Evolutionary conservation across 2,113 vertebrate species (phyloP).

Genomic region (Oncorhynchus mykiss): DNA sequence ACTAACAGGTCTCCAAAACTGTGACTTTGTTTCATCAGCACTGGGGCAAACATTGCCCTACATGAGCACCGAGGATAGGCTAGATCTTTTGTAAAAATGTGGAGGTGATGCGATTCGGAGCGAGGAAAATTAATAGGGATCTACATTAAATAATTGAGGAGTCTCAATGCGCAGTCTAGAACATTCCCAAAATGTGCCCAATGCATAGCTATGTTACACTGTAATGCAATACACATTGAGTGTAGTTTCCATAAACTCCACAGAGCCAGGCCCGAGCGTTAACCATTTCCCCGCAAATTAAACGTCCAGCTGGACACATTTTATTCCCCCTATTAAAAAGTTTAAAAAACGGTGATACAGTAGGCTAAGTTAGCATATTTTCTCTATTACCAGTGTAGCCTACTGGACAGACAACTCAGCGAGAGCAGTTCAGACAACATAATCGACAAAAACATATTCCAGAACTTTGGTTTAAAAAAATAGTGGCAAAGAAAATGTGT

Average conservation of each 20-base stretch:
- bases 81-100: neutral
- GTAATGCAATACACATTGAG: conserved; percentile 7
- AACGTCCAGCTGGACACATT: neutral
- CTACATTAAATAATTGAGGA: conserved; percentile 3
- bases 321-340: neutral
- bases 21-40: conserved; percentile 64
- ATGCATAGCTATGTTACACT: neutral
- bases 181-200: conserved; percentile 23
- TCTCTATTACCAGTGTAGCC: neutral
- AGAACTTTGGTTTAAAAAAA: neutral
- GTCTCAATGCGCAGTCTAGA: conserved; percentile 12
- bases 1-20: conserved; percentile 51
- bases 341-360: too few species aligned
- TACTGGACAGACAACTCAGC: neutral
- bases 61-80: neutral
- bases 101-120: neutral
- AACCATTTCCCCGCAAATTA: neutral
- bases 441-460: neutral
- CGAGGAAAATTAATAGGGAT: neutral
- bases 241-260: conserved; percentile 9
- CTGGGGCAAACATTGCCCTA: conserved; percentile 2
- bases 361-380: neutral
- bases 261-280: neutral
- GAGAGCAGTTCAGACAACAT: conserved; percentile 5
- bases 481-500: neutral